These are phyloP conservation scores for Manis javanica DNA, from an alignment of 2,797 vertebrate genomes.

Conservation along the genomic window DNA sequence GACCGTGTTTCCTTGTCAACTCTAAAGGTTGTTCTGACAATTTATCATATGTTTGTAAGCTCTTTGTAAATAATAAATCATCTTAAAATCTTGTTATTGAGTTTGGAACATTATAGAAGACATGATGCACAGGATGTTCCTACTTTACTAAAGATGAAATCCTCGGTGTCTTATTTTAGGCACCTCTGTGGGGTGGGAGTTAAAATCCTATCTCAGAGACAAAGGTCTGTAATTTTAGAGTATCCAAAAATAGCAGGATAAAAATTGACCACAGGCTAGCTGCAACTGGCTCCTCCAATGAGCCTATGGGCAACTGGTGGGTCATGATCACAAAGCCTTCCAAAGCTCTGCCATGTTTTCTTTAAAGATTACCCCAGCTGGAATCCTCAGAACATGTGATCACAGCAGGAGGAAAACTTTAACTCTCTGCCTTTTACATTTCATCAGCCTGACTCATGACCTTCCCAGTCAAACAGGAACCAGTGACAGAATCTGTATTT, in stretches of 20 bases:
- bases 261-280: slow-evolving; percentile 41
- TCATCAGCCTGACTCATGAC: neutral
- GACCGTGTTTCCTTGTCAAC: neutral
- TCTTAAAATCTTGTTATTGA: neutral
- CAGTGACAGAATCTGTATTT: neutral
- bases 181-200: slow-evolving; percentile 26
- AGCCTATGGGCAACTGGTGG: slow-evolving; percentile 30
- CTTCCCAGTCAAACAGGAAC: slow-evolving; percentile 38
- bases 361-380: slow-evolving; percentile 73
- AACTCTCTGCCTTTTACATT: neutral
- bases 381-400: slow-evolving; percentile 63
- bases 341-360: slow-evolving; percentile 68
- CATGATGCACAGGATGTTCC: neutral
- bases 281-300: slow-evolving; percentile 3
- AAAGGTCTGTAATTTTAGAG: slow-evolving; percentile 59
- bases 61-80: slow-evolving; percentile 9
- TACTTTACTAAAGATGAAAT: slow-evolving; percentile 38
- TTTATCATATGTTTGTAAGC: neutral
- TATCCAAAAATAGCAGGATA: slow-evolving; percentile 49
- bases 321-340: slow-evolving; percentile 36
- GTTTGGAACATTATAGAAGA: slow-evolving; percentile 19
- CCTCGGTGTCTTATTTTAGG: slow-evolving; percentile 46
- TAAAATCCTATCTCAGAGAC: slow-evolving; percentile 58
- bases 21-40: neutral
- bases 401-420: slow-evolving; percentile 66